Base-by-base conservation (phyloP, 2,797 vertebrate genomes). In the Microcaecilia unicolor region DNA sequence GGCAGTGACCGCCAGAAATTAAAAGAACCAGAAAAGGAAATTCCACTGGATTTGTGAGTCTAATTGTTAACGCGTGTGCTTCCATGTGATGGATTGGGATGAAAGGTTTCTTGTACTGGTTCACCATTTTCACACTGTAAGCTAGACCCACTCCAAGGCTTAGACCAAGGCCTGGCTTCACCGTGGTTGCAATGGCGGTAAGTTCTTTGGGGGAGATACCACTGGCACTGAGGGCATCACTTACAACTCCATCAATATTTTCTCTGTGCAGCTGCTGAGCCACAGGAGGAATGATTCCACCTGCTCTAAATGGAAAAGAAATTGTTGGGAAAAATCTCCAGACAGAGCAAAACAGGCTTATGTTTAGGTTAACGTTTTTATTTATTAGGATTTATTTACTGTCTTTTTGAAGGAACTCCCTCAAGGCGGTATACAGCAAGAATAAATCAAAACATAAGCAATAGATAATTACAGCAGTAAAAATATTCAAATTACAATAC, bases 61-160 rank as follows among this genome's bases (percentile, higher is more conserved):
- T 78, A 48, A 89, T 29, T 1, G 92, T 99, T 18, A 99, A 76
- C 1, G 95, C 94, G 0, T 99, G 96, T 8, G 96, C 96, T 41
- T 98, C 96, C 96, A 99, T 98, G 58, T 99, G 96, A 49, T 99
- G 95, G 43, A 98, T 83, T 31, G 95, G 95, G 42, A 99, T 95
- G 58, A 98, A 98, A 0, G 82, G 88, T 51, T 78, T 95, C 51
- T 78, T 43, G 37, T 90, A 69, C 17, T 27, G 64, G 24, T 51
- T 64, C 20, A 93, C 88, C 35, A 99, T 64, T 39, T 44, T 57
- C 42, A 37, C 42, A 49, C 89, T 96, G 72, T 93, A 93, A 6
- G 74, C 52, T 10, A 98, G 72, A 3, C 95, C 96, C 4, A 94
- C 52, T 1, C 56, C 81, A n/a, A 99, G 54, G 58, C 96, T 92